Percentiles rank a stretch among this genome's conserved stretches.
Conservation (phyloP, 2,888 invertebrate genomes). For the Magallana nippona region DNA sequence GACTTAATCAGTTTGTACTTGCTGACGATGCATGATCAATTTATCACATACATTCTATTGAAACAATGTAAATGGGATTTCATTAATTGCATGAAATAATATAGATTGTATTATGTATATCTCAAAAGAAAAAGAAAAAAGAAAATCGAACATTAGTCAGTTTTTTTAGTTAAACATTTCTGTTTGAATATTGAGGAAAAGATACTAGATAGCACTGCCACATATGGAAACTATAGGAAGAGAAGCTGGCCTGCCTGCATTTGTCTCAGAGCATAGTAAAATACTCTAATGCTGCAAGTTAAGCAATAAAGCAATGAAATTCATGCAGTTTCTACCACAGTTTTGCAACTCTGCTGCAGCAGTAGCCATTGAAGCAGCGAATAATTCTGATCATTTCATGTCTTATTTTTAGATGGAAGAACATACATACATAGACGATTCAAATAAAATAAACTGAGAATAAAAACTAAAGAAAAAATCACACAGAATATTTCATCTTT, state of each 20-base stretch:
- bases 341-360: constrained; percentile 3
- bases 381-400: background rate
- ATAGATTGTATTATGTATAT: too few species aligned
- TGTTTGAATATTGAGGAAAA: background rate
- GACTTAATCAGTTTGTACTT: too few species aligned
- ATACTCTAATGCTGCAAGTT: background rate
- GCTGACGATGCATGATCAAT: too few species aligned
- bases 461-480: too few species aligned
- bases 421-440: background rate
- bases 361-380: background rate
- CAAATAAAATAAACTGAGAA: background rate
- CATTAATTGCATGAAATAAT: too few species aligned
- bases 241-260: background rate
- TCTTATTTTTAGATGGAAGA: constrained; percentile 34
- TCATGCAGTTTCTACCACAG: background rate
- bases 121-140: too few species aligned
- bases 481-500: background rate
- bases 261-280: background rate
- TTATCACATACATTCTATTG: too few species aligned
- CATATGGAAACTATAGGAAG: background rate
- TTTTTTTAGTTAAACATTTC: too few species aligned
- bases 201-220: constrained; percentile 31
- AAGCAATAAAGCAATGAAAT: constrained; percentile 8
- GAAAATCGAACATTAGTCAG: too few species aligned
- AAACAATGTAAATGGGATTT: too few species aligned